Base-by-base conservation (phyloP, 2,113 vertebrate genomes). In the Cynopterus brachyotis region DNA sequence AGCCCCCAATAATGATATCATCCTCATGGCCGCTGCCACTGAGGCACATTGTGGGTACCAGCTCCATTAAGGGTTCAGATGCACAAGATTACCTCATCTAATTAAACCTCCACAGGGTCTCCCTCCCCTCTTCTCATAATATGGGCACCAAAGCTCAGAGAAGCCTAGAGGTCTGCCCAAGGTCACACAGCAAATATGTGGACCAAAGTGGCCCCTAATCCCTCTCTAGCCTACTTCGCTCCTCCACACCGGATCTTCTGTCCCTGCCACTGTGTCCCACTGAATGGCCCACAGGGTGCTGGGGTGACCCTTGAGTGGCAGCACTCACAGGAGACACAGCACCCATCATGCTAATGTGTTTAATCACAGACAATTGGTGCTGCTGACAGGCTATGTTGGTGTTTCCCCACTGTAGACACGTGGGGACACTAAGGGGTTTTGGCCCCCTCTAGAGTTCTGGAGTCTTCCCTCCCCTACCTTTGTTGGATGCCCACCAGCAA, bases 41-140 rank as follows among this genome's bases (percentile, higher is more conserved):
- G 47, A 59, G 66, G 9, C 6, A 5, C 0, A 4, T 13, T 3
- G 1, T 45, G 2, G 0, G 0, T 32, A 32, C 15, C 8, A 3
- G 9, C 0, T 6, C 32, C 13, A 0, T 3, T 3, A 66, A 53
- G 66, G 47, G n/a, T 26, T 57, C 10, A 22, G 50, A 60, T 2
- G 9, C 22, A 3, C 4, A 50, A 81, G 10, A 17, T 17, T n/a
- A 30, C 53, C 15, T 47, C 4, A 0, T 5, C 50, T 53, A 26
- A 60, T 45, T 40, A 86, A n/a, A 28, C 22, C 24, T 32, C 80
- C 3, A 5, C 6, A 2, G 2, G 47, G 28, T 67, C 84, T 72
- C 28, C 32, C 28, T 37, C 28, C n/a, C 2, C 26, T 81, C 75
- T 53, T n/a, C 47, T 73, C 30, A 1, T 64, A 16, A 17, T 24